Base-by-base conservation (phyloP, 2,113 vertebrate species). In the Polypterus senegalus region DNA sequence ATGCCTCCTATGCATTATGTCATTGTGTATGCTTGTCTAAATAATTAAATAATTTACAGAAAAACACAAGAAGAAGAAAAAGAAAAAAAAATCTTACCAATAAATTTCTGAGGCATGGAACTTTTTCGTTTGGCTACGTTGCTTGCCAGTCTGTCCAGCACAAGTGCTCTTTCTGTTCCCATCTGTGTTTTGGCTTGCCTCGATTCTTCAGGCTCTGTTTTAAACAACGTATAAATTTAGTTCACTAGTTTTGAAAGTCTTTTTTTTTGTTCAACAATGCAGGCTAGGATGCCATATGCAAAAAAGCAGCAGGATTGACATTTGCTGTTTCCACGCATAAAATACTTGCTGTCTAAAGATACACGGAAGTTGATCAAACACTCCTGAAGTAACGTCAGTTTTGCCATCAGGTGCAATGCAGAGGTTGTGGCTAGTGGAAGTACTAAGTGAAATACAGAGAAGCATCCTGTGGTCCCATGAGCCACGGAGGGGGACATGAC, bases 81-180 rank as follows among this genome's bases (percentile, higher is more conserved):
- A 49, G 49, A 7, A 27, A 46, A 49, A 47, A 9, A 8, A 60
- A 8, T 82, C 91, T 92, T 91, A 95, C 93, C 93, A 47, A 92
- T 92, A 74, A 95, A 95, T 81, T 93, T 95, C 78, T 95, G 93
- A 47, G 93, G 93, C 93, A 97, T 93, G 44, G 93, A 90, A 74
- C 92, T 94, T 86, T 97, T 97, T 70, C 93, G 78, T 71, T 93
- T 95, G 78, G 93, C 92, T 54, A 97, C 92, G 71, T 94, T 97
- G 89, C 87, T 97, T 6, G 93, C 93, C 69, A 95, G 84, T 76
- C 91, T 84, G 82, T 97, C 92, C 75, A 97, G 87, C 60, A 97
- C 86, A 76, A 95, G 77, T 49, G 92, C 92, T 66, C 93, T 88
- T 75, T 97, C 92, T 47, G 75, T 89, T 62, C 91, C 92, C 87